These are phyloP conservation scores for Patella depressa DNA, from an alignment of 2,888 invertebrate genomes.

Conservation along the genomic window DNA sequence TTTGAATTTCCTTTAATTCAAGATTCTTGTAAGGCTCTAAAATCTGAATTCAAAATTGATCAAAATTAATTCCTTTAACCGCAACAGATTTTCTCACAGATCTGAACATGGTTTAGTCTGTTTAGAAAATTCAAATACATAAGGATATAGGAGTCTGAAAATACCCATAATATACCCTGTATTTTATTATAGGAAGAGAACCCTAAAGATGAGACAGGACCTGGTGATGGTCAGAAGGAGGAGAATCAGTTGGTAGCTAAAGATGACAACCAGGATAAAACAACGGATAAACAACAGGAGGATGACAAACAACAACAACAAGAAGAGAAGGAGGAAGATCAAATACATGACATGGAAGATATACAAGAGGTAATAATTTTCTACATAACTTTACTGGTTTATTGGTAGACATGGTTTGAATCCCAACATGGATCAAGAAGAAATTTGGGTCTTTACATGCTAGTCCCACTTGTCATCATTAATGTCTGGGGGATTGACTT, in stretches of 20 bases:
- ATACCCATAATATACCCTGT: neutral
- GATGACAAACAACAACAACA: slow-evolving; percentile 74
- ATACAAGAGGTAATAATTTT: slow-evolving; percentile 41
- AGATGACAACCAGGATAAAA: slow-evolving; percentile 73
- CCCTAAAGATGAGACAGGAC: slow-evolving; percentile 72
- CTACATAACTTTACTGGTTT: neutral
- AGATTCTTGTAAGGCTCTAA: too few species aligned
- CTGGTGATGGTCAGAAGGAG: slow-evolving; percentile 64
- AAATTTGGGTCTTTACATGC: neutral
- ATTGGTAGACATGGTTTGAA: neutral
- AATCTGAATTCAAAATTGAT: too few species aligned
- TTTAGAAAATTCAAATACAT: slow-evolving; percentile 2
- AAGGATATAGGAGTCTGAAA: neutral
- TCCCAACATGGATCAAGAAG: neutral
- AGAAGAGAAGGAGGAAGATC: slow-evolving; percentile 82
- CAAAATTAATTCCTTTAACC: too few species aligned
- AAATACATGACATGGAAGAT: slow-evolving; percentile 53
- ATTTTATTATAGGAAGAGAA: slow-evolving; percentile 30
- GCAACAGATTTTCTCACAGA: neutral
- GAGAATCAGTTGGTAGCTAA: slow-evolving; percentile 84
- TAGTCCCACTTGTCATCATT: too few species aligned
- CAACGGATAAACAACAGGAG: slow-evolving; percentile 52
- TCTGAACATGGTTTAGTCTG: neutral
- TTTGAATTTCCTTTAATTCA: too few species aligned
- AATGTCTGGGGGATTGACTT: too few species aligned